Percentiles rank a stretch among this genome's conserved stretches.
phyloP scores from a whole-genome alignment of 1,140 invertebrate species.

The Pogonomyrmex barbatus region DNA sequence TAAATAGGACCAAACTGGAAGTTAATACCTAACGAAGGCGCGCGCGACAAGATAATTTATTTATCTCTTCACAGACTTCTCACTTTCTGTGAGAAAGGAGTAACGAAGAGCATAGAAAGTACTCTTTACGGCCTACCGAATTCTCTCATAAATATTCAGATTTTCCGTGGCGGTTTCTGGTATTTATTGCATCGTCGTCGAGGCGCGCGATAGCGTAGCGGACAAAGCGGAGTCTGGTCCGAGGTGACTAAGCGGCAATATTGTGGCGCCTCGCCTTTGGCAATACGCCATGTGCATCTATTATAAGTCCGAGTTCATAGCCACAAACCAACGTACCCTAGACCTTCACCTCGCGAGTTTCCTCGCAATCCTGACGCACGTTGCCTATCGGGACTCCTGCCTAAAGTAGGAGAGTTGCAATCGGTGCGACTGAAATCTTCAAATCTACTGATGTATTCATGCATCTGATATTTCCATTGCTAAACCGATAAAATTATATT shows the following conservation, averaged over 20 bases:
- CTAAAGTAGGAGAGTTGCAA: background rate
- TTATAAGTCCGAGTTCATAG: conserved; percentile 74
- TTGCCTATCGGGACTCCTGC: background rate
- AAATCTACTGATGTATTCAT: background rate
- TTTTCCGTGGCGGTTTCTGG: conserved; percentile 61
- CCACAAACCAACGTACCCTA: conserved; percentile 68
- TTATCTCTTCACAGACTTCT: background rate
- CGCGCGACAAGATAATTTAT: conserved; percentile 19
- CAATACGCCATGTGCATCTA: conserved; percentile 73
- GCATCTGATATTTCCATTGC: background rate
- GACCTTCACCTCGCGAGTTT: conserved; percentile 73
- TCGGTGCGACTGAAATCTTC: background rate
- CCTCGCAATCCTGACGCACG: conserved; percentile 27
- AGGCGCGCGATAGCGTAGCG: background rate
- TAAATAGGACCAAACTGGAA: background rate
- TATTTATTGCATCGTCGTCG: conserved; percentile 69
- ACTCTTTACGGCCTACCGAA: conserved; percentile 32
- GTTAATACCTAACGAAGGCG: background rate
- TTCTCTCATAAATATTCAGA: conserved; percentile 71
- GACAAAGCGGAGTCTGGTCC: conserved; percentile 62
- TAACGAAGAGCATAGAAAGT: background rate
- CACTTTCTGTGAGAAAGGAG: background rate
- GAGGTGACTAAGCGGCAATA: conserved; percentile 76
- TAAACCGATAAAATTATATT: background rate
- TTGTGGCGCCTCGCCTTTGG: conserved; percentile 74